Evolutionary conservation across 2,888 invertebrate species (phyloP), one percentile per base, ranked within the genome.

Genomic region (Himalopsyche anomala): DNA sequence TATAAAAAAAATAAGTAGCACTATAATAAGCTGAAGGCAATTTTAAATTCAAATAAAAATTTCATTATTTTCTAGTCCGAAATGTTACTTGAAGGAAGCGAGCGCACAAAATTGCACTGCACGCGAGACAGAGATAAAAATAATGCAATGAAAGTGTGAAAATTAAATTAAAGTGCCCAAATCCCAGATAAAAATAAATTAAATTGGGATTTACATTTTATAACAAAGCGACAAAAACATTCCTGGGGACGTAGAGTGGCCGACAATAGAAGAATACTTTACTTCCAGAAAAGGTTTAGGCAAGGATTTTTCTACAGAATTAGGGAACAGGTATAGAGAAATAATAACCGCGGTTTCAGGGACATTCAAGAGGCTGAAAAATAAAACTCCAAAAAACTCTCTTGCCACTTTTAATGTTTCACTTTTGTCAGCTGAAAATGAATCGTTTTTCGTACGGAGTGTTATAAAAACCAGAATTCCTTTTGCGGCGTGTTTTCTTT

Each of bases 121-220:
- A 28, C 40, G 74, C 38, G 15, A 42, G 69, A 69, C 69, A 69
- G 42, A 42, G 83, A 62, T n/a, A 51, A 36, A 74, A 83, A 36
- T 69, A 83, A 83, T 83, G 83, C 83, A 69, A 69, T 19, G 92
- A 93, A 93, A 93, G 93, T 93, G 93, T 92, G 93, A 93, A 93
- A 93, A 93, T 93, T 92, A 93, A 93, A 93, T 93, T 93, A 93
- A 93, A 93, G 74, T 74, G 36, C 74, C 93, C 93, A 92, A 92
- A 83, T 92, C 91, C 90, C 91, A 92, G 93, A 93, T 93, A 93
- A 93, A 93, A 93, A 93, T 93, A 93, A 93, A 93, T 93, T 93
- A 93, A 93, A 93, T 93, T 92, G 92, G 93, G 93, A 92, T 92
- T 92, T 81, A 81, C 84, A 84, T 86, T 86, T 86, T 84, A 81